Evolutionary conservation across 1,140 invertebrate genomes (phyloP).

Genomic region (Leptoteleia sp.): DNA sequence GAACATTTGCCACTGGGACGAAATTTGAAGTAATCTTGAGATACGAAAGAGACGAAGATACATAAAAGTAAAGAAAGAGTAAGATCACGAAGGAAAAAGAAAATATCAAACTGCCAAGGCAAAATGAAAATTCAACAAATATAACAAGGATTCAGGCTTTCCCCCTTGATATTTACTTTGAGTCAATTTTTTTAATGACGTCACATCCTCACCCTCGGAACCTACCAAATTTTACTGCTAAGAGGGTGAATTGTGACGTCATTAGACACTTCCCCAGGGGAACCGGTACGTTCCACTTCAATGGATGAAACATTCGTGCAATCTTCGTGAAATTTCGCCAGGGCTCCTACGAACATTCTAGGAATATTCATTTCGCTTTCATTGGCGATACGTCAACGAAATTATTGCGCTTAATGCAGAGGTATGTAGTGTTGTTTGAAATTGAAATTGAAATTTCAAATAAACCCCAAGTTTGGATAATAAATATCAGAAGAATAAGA

Average conservation of each 20-base stretch:
- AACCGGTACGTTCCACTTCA: constrained; percentile 50
- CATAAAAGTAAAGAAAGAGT: too few species aligned
- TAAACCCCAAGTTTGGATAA: too few species aligned
- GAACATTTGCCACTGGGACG: too few species aligned
- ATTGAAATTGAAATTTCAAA: too few species aligned
- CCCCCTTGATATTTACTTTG: constrained; percentile 44
- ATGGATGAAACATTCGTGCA: constrained; percentile 44
- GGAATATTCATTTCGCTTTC: constrained; percentile 56
- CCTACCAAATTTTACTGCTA: constrained; percentile 55
- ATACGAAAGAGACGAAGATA: too few species aligned
- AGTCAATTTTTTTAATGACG: constrained; percentile 64
- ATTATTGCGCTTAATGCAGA: too few species aligned
- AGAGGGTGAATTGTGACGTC: constrained; percentile 63
- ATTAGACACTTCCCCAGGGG: constrained; percentile 57
- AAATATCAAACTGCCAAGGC: too few species aligned
- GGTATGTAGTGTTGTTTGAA: constrained; percentile 4
- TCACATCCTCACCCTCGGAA: constrained; percentile 59
- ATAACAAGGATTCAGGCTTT: constrained; percentile 6
- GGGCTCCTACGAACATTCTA: constrained; percentile 24
- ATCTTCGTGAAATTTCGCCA: constrained; percentile 40
- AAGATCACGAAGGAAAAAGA: too few species aligned
- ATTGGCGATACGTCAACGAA: constrained; percentile 30
- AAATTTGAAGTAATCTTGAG: too few species aligned
- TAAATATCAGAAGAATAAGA: too few species aligned
- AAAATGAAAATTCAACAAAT: constrained; percentile 51